These are phyloP conservation scores for Zoanthus gigantus DNA, from an alignment of 92 coral and sea anemone genomes.

Conservation along the genomic window DNA sequence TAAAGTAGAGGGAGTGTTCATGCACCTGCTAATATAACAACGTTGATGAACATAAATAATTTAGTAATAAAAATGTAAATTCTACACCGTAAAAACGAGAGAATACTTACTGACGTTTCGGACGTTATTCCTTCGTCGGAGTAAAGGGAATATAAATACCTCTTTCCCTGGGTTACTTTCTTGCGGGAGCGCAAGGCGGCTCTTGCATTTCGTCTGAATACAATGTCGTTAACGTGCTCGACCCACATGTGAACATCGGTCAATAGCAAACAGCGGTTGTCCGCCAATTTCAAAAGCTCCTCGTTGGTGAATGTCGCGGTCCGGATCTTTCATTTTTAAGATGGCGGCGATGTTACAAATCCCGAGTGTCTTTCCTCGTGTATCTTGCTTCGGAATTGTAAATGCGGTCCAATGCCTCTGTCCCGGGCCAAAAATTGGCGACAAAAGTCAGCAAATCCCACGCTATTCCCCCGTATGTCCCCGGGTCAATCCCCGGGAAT, in stretches of 20 bases:
- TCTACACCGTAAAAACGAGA: no score
- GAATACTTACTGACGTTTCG: no score
- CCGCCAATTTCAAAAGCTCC: neutral
- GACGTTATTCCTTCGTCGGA: no score
- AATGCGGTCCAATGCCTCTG: neutral
- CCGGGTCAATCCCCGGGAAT: constrained; percentile 1
- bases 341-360: constrained; percentile 32
- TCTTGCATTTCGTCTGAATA: constrained; percentile 27
- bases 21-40: constrained; percentile 44
- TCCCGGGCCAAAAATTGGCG: constrained; percentile 18
- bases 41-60: constrained; percentile 31
- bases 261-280: constrained; percentile 28
- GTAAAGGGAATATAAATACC: neutral
- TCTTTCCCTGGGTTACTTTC: constrained; percentile 44
- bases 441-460: constrained; percentile 48
- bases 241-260: constrained; percentile 49
- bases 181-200: constrained; percentile 21
- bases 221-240: constrained; percentile 26
- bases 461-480: constrained; percentile 42
- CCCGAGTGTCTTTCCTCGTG: constrained; percentile 43
- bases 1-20: neutral
- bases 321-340: neutral
- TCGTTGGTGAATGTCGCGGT: neutral
- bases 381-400: constrained; percentile 25
- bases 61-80: no score